Conservation (phyloP, 2,113 vertebrate species). For the Daubentonia madagascariensis region DNA sequence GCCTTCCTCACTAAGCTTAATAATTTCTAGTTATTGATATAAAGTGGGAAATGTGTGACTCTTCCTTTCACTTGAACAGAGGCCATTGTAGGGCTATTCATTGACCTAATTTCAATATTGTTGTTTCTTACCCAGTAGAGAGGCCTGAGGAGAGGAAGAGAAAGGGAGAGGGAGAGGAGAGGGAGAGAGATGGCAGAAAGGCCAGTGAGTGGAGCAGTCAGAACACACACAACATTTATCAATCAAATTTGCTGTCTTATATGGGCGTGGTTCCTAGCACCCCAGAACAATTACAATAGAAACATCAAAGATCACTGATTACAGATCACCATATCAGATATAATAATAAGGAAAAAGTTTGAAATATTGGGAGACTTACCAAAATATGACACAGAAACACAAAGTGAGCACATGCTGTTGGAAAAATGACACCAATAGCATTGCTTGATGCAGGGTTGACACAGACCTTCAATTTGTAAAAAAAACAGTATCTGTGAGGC, state of each 20-base stretch:
- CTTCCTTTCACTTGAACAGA: background rate
- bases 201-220: background rate
- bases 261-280: background rate
- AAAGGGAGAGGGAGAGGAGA: background rate
- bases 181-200: background rate
- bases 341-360: background rate
- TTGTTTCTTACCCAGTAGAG: background rate
- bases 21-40: background rate
- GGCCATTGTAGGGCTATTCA: background rate
- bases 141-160: background rate
- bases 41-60: background rate
- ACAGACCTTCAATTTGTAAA: background rate
- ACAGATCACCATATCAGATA: background rate
- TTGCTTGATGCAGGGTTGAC: background rate
- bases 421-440: background rate
- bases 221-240: background rate
- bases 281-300: background rate
- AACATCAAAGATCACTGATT: background rate
- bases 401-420: background rate
- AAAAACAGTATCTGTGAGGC: background rate
- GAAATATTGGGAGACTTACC: background rate
- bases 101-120: background rate
- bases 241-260: background rate
- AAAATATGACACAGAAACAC: background rate
- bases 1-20: background rate